Conservation (phyloP, 35 echinoderm and acorn worm genomes). For the Heliocidaris erythrogramma region DNA sequence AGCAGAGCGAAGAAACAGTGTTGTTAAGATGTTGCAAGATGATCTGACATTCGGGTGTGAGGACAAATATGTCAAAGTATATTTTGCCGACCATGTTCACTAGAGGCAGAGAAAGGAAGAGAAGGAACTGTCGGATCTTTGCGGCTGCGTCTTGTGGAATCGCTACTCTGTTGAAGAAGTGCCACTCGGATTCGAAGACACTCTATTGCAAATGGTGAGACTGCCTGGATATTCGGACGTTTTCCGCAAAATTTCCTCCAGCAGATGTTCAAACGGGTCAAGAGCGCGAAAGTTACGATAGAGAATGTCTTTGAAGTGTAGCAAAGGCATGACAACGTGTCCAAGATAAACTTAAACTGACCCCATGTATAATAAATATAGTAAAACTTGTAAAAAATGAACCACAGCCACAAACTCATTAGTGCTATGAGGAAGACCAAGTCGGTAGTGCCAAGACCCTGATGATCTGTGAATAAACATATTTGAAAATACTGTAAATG, state of each 20-base stretch:
- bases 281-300: background rate
- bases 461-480: no score
- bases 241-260: background rate
- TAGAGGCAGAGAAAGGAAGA: background rate
- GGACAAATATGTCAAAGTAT: background rate
- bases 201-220: background rate
- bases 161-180: background rate
- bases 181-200: background rate
- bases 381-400: background rate
- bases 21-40: background rate
- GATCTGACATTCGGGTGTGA: background rate
- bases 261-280: background rate
- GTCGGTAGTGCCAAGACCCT: no score
- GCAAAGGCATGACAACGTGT: background rate
- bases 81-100: background rate
- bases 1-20: background rate
- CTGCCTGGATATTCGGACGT: background rate
- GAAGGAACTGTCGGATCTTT: background rate
- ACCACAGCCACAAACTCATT: no score
- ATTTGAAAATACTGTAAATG: no score
- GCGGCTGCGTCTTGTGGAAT: no score
- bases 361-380: background rate
- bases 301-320: background rate
- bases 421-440: no score
- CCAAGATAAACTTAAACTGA: background rate